These are phyloP conservation scores for Tolypeutes matacus DNA, from an alignment of 2,797 vertebrate species.

Conservation along the genomic window DNA sequence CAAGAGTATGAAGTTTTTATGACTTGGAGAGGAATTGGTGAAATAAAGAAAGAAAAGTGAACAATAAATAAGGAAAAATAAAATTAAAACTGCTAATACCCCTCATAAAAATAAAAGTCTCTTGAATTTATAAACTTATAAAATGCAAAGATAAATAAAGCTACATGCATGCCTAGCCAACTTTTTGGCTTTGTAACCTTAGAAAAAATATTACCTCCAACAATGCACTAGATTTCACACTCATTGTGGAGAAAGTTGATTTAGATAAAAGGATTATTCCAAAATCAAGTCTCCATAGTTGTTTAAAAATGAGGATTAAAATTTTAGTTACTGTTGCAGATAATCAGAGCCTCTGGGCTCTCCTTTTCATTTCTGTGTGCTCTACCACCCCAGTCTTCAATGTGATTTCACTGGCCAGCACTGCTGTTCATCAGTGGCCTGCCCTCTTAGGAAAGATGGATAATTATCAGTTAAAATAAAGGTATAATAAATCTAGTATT, in stretches of 20 bases:
- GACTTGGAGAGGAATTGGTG: neutral
- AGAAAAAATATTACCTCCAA: neutral
- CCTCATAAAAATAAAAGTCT: neutral
- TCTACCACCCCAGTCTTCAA: neutral
- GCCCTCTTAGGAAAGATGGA: neutral
- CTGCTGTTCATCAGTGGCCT: neutral
- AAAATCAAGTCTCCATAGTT: neutral
- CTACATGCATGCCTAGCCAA: neutral
- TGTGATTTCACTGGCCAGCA: neutral
- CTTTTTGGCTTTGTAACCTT: neutral
- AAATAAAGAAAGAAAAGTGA: slow-evolving; percentile 8
- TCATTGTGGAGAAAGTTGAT: neutral
- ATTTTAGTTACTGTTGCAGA: neutral
- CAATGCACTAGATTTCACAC: neutral
- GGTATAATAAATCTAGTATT: neutral
- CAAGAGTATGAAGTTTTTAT: neutral
- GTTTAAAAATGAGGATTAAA: neutral
- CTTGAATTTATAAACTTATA: neutral
- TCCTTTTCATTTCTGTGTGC: neutral
- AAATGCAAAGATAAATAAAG: neutral
- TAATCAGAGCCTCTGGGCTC: neutral
- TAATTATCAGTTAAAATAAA: slow-evolving; percentile 12
- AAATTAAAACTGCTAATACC: neutral
- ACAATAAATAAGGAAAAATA: neutral
- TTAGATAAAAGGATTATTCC: neutral